Evolutionary conservation across 2,113 vertebrate species (phyloP).

Genomic region (Notarius lentiginosus): DNA sequence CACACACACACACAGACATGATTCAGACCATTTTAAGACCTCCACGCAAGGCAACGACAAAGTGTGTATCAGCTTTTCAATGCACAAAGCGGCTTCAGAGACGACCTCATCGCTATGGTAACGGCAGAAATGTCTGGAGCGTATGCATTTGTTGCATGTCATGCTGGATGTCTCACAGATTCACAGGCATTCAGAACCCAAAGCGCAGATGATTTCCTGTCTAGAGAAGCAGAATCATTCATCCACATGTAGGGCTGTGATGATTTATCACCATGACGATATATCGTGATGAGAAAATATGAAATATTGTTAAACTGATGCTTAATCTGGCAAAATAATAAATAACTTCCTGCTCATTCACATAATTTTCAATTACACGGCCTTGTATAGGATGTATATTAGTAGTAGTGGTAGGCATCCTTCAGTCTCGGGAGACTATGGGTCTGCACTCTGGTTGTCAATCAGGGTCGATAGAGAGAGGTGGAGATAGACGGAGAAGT

Average conservation of each 20-base stretch:
- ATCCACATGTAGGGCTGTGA: neutral
- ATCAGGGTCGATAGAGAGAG: too few relatives aligned
- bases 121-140: conserved; percentile 42
- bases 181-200: neutral
- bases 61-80: conserved; percentile 34
- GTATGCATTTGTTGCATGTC: conserved; percentile 17
- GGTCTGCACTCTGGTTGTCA: too few relatives aligned
- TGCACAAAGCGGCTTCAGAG: conserved; percentile 39
- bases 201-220: conserved; percentile 6
- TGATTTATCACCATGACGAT: neutral
- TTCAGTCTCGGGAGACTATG: too few relatives aligned
- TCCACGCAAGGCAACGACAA: conserved; percentile 11
- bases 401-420: too few relatives aligned
- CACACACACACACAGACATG: conserved; percentile 1
- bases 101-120: conserved; percentile 51
- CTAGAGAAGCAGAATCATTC: neutral
- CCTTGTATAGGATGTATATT: neutral
- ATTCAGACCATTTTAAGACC: conserved; percentile 14
- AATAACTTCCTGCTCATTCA: neutral
- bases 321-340: neutral
- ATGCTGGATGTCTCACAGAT: conserved; percentile 36
- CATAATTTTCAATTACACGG: neutral
- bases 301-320: too few relatives aligned
- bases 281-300: neutral
- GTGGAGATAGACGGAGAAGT: too few relatives aligned